These are phyloP conservation scores for Periophthalmus magnuspinnatus DNA, from an alignment of 2,797 vertebrate genomes.

Conservation along the genomic window DNA sequence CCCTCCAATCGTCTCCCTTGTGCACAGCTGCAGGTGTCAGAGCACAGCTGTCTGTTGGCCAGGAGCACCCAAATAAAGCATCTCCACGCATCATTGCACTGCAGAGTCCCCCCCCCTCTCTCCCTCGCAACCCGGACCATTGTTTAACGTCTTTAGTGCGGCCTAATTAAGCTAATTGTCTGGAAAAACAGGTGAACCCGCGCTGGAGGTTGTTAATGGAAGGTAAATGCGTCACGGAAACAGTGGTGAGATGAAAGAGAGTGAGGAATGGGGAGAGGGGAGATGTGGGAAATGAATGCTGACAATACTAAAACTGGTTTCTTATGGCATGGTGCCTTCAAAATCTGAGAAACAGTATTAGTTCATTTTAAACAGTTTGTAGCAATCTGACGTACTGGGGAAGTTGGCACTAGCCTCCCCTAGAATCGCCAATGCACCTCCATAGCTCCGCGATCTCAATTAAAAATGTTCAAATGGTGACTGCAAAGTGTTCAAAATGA, in stretches of 20 bases:
- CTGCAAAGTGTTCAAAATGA: too few relatives aligned
- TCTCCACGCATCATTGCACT: constrained; percentile 1
- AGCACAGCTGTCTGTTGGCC: constrained; percentile 11
- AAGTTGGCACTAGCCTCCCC: too few relatives aligned
- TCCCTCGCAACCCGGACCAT: background rate
- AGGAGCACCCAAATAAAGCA: constrained; percentile 5
- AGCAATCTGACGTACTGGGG: too few relatives aligned
- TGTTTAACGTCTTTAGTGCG: constrained; percentile 15
- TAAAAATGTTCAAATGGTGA: too few relatives aligned
- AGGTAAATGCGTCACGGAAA: constrained; percentile 18
- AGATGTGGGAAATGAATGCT: too few relatives aligned
- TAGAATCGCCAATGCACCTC: too few relatives aligned
- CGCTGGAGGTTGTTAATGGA: constrained; percentile 5
- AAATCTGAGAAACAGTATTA: too few relatives aligned
- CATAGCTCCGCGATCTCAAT: too few relatives aligned
- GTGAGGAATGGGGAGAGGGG: constrained; percentile 1
- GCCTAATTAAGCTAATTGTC: constrained; percentile 19
- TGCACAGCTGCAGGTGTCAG: constrained; percentile 11
- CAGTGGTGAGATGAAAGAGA: background rate
- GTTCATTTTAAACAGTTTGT: too few relatives aligned
- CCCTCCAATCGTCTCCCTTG: background rate
- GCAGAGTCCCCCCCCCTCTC: background rate
- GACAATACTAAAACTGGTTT: too few relatives aligned
- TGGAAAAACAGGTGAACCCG: constrained; percentile 10
- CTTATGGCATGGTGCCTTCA: background rate